Percentiles rank a stretch among this genome's conserved stretches.
phyloP scores from a whole-genome alignment of 2,113 vertebrate species.

The Henicopernis longicauda region DNA sequence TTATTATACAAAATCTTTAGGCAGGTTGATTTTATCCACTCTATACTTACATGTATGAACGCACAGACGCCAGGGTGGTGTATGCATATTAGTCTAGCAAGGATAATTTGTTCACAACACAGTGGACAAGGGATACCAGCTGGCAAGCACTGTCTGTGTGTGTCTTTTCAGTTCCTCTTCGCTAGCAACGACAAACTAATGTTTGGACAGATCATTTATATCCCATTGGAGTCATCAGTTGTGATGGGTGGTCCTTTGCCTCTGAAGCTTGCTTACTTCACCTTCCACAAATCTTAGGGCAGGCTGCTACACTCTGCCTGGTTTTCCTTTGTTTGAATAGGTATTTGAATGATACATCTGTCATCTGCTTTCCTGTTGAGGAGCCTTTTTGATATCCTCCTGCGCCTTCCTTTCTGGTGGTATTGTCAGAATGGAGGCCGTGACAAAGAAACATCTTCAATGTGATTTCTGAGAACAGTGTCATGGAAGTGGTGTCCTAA shows the following conservation, averaged over 20 bases:
- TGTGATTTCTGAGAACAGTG: not conserved
- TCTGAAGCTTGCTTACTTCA: not conserved
- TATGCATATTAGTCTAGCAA: too few relatives aligned
- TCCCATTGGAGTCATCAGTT: not conserved
- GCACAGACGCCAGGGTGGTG: not conserved
- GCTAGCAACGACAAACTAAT: not conserved
- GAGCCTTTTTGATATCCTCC: not conserved
- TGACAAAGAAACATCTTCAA: not conserved
- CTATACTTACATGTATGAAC: fast-evolving
- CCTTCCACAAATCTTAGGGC: not conserved
- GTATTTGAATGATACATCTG: not conserved
- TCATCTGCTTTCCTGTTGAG: not conserved
- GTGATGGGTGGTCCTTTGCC: not conserved
- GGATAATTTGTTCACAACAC: not conserved
- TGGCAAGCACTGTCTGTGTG: fast-evolving
- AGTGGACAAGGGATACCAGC: not conserved
- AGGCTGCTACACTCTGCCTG: not conserved
- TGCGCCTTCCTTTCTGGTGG: fast-evolving
- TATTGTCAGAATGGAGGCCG: not conserved
- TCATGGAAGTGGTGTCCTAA: not conserved
- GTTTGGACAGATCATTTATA: not conserved
- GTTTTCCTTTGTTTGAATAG: not conserved
- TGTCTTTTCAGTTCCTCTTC: not conserved
- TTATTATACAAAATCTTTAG: not conserved
- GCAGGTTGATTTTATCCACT: not conserved